phyloP scores from a whole-genome alignment of 2,797 vertebrate species.

The Erethizon dorsatum region DNA sequence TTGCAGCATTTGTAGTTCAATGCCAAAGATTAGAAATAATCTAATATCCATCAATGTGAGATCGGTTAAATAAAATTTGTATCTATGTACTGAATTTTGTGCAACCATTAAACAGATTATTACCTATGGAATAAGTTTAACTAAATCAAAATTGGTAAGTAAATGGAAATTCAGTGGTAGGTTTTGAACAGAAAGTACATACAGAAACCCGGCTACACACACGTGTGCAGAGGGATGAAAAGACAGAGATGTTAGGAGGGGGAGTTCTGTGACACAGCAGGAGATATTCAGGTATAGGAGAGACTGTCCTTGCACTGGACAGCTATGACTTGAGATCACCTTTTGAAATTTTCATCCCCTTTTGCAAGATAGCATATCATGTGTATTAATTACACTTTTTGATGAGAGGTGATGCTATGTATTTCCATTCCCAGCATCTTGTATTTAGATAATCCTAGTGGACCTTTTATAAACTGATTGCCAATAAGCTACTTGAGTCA shows the following conservation, averaged over 20 bases:
- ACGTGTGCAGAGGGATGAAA: neutral
- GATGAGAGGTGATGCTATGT: constrained; percentile 58
- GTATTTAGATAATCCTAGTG: constrained; percentile 70
- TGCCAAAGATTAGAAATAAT: neutral
- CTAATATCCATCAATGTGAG: neutral
- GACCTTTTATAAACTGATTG: constrained; percentile 73
- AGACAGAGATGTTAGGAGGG: neutral
- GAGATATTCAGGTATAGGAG: neutral
- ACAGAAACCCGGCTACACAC: neutral
- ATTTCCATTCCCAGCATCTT: constrained; percentile 65
- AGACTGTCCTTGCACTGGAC: neutral
- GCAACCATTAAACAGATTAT: neutral
- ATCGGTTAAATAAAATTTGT: constrained; percentile 24
- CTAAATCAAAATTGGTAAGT: neutral
- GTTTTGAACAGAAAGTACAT: neutral
- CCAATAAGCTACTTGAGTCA: constrained; percentile 69
- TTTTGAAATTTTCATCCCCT: constrained; percentile 37
- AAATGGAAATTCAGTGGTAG: constrained; percentile 11
- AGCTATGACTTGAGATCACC: constrained; percentile 6
- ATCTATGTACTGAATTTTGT: neutral
- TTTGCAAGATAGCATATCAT: constrained; percentile 58
- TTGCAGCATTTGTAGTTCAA: neutral
- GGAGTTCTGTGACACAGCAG: neutral
- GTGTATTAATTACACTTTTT: constrained; percentile 70
- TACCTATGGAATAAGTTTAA: constrained; percentile 2